A percentile compares a stretch with the other conserved stretches of the same genome.
These are phyloP conservation scores for Octopus bimaculoides DNA, from an alignment of 1,140 invertebrate genomes.

Conservation along the genomic window DNA sequence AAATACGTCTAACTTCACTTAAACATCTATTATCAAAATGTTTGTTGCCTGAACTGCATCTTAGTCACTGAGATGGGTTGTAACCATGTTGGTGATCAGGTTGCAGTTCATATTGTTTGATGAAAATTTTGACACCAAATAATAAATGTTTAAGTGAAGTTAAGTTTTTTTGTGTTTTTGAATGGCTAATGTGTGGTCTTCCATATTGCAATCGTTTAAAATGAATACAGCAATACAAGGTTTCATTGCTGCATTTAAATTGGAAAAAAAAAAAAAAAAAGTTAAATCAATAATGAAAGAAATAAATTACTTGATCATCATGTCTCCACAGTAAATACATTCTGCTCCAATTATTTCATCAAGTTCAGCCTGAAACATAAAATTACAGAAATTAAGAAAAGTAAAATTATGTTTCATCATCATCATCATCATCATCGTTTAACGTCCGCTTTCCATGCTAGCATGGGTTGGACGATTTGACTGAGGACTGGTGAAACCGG, in stretches of 20 bases:
- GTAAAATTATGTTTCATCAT: too few species aligned
- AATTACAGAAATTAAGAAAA: background rate
- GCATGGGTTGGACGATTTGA: background rate
- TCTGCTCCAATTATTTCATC: slow-evolving; percentile 88
- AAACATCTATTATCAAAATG: too few species aligned
- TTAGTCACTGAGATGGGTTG: too few species aligned
- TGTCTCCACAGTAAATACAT: slow-evolving; percentile 89
- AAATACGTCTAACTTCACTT: too few species aligned
- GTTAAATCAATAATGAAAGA: background rate
- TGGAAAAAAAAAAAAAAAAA: background rate
- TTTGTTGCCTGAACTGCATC: too few species aligned
- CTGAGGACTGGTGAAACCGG: too few species aligned
- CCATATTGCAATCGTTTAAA: background rate
- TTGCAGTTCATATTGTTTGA: too few species aligned
- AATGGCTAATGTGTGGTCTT: too few species aligned
- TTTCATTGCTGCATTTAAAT: background rate
- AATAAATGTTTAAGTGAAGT: background rate
- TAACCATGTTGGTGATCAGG: too few species aligned
- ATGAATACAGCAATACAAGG: background rate
- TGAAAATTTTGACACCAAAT: too few species aligned
- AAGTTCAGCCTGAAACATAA: slow-evolving; percentile 67
- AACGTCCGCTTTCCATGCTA: background rate
- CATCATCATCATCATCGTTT: background rate
- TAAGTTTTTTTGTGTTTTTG: background rate
- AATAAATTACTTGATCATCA: slow-evolving; percentile 70